Evolutionary conservation across 2,797 vertebrate species (phyloP).

Genomic region (Liparis tanakae): DNA sequence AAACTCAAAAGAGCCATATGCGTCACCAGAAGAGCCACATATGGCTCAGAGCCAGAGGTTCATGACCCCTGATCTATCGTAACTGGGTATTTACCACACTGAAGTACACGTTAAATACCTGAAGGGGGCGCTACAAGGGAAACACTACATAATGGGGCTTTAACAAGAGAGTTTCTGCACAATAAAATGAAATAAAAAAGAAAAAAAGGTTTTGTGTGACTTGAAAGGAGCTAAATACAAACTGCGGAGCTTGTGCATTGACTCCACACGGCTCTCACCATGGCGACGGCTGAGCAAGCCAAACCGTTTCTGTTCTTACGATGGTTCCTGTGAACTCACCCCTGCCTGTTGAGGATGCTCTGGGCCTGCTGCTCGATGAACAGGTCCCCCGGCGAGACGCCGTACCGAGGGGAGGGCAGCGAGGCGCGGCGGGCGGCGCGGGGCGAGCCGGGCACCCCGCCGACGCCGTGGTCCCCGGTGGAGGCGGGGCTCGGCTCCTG

Average conservation of each 20-base stretch:
- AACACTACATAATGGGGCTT: too few relatives aligned
- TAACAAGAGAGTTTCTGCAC: not conserved
- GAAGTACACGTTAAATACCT: too few relatives aligned
- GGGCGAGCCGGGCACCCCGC: slow-evolving; percentile 87
- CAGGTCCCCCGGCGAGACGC: slow-evolving; percentile 88
- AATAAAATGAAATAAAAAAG: too few relatives aligned
- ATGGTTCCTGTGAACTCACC: slow-evolving; percentile 82
- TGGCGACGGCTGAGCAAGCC: too few relatives aligned
- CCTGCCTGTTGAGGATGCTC: slow-evolving; percentile 87
- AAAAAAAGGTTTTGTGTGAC: not conserved
- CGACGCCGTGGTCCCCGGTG: slow-evolving; percentile 76
- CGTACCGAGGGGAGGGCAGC: slow-evolving; percentile 85
- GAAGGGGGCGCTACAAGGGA: too few relatives aligned
- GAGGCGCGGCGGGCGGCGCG: slow-evolving; percentile 83
- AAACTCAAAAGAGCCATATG: too few relatives aligned
- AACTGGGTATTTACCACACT: too few relatives aligned
- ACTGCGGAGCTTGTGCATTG: not conserved
- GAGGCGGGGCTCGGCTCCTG: slow-evolving; percentile 74
- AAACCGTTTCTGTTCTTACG: too few relatives aligned
- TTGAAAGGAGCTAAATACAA: not conserved
- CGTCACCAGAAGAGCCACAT: too few relatives aligned
- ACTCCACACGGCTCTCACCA: not conserved
- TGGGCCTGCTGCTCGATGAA: slow-evolving; percentile 88
- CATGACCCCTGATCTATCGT: too few relatives aligned
- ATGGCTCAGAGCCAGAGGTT: too few relatives aligned